Evolutionary conservation across 2,113 vertebrate genomes (phyloP), one percentile per base, ranked within the genome.

Genomic region (Melanerpes aurifrons): DNA sequence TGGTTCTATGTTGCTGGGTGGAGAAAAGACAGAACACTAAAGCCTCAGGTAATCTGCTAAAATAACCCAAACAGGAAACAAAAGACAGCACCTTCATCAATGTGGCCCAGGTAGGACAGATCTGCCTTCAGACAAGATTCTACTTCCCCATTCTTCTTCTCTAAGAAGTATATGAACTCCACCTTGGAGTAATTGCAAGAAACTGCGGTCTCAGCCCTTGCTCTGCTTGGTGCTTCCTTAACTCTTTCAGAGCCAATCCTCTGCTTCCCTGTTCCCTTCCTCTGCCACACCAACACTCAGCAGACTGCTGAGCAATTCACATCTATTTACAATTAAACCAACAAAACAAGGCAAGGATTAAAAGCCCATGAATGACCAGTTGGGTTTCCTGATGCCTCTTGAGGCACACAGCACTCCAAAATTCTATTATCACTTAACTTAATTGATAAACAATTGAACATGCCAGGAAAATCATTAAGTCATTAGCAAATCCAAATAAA

Each of bases 331-430:
- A 89, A 75, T 40, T 24, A 72, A 85, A 54, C 26, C 16, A 76
- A 19, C 28, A 14, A 63, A 25, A 20, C 71, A 87, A 89, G 4
- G 1, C 6, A 56, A 84, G 31, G 21, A 75, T 75, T 64, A 43
- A 84, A 89, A 87, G 37, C 19, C 28, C 15, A 6, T 28, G 25
- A 43, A 80, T 35, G 20, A 43, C 4, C 8, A 47, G 10, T 32
- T 59, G 1, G 2, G 2, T 11, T 67, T 81, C 29, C n/a, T 14
- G 53, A 20, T 59, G 57, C 47, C 0, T 0, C 35, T 87, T 68
- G 40, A 53, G 22, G 19, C 2, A 1, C 25, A 56, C 5, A 56
- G 25, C 18, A 58, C 8, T 37, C 43, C 7, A 58, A 70, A 45
- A 75, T 61, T 70, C 25, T 70, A 3, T n/a, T 78, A 37, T 54